These are phyloP conservation scores for Hoplias malabaricus DNA, from an alignment of 2,113 vertebrate genomes.

Conservation along the genomic window DNA sequence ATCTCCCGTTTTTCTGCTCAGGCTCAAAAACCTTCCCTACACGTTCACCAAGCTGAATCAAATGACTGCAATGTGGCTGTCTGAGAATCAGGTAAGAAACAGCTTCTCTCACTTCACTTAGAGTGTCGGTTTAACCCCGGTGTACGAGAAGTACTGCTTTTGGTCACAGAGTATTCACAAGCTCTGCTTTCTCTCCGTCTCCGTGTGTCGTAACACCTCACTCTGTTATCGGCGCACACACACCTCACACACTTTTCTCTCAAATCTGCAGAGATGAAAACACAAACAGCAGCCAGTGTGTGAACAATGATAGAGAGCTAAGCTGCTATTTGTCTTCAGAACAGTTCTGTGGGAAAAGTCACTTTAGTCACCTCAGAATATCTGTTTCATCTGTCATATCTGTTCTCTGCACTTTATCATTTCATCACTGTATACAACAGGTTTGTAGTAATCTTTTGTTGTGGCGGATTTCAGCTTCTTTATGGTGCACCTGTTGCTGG, in stretches of 20 bases:
- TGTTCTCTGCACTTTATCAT: not conserved
- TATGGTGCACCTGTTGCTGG: too few species aligned
- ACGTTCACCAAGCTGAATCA: slow-evolving; percentile 94
- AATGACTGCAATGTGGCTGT: slow-evolving; percentile 98
- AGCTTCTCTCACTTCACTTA: too few species aligned
- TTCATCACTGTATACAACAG: not conserved
- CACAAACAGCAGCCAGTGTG: not conserved
- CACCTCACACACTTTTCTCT: not conserved
- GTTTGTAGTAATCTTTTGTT: too few species aligned
- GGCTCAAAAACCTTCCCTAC: slow-evolving; percentile 93
- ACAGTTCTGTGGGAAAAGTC: not conserved
- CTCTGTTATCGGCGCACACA: not conserved
- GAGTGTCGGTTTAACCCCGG: too few species aligned
- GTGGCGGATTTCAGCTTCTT: too few species aligned
- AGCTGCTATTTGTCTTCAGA: not conserved
- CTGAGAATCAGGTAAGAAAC: slow-evolving; percentile 93
- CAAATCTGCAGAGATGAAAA: not conserved
- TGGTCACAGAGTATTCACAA: too few species aligned
- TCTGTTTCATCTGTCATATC: not conserved
- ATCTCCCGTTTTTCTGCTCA: slow-evolving; percentile 55
- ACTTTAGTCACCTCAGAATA: not conserved
- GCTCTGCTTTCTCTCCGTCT: too few species aligned
- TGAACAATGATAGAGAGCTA: not conserved
- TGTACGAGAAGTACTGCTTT: too few species aligned
- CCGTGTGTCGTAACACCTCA: not conserved